phyloP scores from a whole-genome alignment of 2,113 vertebrate species.

The Andinoacara biseriatus region DNA sequence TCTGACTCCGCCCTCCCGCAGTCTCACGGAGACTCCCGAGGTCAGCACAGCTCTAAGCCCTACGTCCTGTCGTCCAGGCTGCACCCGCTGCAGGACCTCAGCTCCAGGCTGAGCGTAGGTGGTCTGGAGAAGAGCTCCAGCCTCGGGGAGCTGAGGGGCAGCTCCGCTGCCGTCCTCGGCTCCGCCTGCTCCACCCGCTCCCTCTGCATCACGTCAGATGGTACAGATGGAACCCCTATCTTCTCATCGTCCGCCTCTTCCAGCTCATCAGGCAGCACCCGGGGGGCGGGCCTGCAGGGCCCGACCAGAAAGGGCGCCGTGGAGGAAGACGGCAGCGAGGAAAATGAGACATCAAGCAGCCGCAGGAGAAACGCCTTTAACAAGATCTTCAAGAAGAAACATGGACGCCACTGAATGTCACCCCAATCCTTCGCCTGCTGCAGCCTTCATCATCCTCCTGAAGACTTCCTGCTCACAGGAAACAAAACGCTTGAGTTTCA shows the following conservation, averaged over 20 bases:
- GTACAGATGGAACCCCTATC: constrained; percentile 63
- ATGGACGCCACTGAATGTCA: constrained; percentile 55
- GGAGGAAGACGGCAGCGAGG: constrained; percentile 88
- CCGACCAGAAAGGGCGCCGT: constrained; percentile 80
- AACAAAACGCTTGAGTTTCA: neutral
- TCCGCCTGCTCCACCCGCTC: constrained; percentile 85
- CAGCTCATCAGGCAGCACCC: constrained; percentile 53
- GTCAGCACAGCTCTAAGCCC: constrained; percentile 69
- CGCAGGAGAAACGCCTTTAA: constrained; percentile 90
- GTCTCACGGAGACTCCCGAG: constrained; percentile 79
- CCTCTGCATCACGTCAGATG: constrained; percentile 82
- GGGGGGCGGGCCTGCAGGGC: constrained; percentile 79
- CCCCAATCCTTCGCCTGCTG: neutral
- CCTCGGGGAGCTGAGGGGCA: constrained; percentile 86
- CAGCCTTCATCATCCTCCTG: neutral
- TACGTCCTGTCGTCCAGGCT: constrained; percentile 61
- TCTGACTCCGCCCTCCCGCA: constrained; percentile 90
- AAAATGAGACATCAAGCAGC: constrained; percentile 80
- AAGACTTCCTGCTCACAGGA: neutral
- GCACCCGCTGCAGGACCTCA: constrained; percentile 58
- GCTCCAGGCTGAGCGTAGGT: constrained; percentile 11
- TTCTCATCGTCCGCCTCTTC: constrained; percentile 7
- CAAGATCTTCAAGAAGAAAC: constrained; percentile 94
- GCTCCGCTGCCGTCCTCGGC: constrained; percentile 35
- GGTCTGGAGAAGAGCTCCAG: constrained; percentile 88